These are phyloP conservation scores for Conops quadrifasciatus DNA, from an alignment of 2,888 invertebrate genomes.

Conservation along the genomic window DNA sequence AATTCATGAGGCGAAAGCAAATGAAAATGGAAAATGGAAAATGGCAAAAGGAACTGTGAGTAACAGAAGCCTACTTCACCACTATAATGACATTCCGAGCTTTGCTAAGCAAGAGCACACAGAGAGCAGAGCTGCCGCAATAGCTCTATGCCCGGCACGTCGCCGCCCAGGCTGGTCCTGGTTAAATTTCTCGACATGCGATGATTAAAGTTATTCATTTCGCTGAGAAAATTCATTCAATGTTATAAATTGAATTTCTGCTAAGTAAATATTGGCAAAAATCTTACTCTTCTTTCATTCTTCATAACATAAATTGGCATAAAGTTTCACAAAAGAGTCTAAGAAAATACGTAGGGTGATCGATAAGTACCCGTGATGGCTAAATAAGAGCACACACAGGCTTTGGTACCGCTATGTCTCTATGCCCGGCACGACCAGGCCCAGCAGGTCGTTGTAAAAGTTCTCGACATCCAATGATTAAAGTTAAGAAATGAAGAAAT, in stretches of 20 bases:
- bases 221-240: constrained; percentile 31
- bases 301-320: constrained; percentile 32
- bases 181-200: constrained; percentile 17
- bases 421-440: background rate
- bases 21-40: constrained; percentile 28
- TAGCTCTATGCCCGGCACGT: background rate
- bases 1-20: constrained; percentile 24
- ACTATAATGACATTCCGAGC: constrained; percentile 19
- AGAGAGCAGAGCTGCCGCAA: too few species aligned
- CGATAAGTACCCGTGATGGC: too few species aligned
- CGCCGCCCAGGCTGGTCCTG: background rate
- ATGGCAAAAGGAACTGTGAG: constrained; percentile 13
- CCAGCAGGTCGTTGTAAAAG: too few species aligned
- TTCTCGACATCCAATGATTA: too few species aligned
- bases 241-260: constrained; percentile 40
- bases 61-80: background rate
- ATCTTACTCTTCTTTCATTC: constrained; percentile 34
- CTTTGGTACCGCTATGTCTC: background rate
- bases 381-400: too few species aligned
- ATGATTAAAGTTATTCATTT: constrained; percentile 42
- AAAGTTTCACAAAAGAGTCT: constrained; percentile 18
- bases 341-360: background rate
- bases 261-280: constrained; percentile 41
- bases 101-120: too few species aligned
- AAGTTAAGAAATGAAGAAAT: too few species aligned